Evolutionary conservation across 2,113 vertebrate species (phyloP).

Genomic region (Ascaphus truei): DNA sequence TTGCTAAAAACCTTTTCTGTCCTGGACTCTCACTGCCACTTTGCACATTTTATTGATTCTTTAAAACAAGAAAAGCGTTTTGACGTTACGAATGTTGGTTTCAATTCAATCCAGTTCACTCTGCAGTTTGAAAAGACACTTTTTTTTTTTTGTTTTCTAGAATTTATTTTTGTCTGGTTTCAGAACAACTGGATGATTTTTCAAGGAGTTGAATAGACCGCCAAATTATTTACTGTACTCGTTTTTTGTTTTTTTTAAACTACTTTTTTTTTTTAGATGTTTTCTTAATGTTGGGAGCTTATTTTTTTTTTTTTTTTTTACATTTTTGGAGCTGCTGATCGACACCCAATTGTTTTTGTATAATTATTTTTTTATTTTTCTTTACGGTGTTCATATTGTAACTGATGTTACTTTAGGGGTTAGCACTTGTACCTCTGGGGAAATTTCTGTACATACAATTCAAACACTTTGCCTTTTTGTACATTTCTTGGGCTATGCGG

Average conservation of each 20-base stretch:
- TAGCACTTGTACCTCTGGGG: conserved; percentile 68
- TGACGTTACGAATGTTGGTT: conserved; percentile 99
- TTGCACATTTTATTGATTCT: conserved; percentile 76
- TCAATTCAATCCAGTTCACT: conserved; percentile 86
- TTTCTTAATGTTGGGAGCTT: conserved; percentile 50
- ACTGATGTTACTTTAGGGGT: conserved; percentile 81
- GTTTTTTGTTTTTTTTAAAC: not conserved
- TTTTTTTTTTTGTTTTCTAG: conserved; percentile 44
- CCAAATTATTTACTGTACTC: conserved; percentile 48
- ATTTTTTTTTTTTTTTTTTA: not conserved
- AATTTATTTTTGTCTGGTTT: conserved; percentile 43
- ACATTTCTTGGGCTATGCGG: conserved; percentile 80
- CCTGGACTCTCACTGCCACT: conserved; percentile 72
- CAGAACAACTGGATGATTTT: conserved; percentile 46
- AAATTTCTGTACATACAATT: conserved; percentile 95
- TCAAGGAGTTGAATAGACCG: conserved; percentile 48
- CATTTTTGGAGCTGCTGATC: conserved; percentile 61
- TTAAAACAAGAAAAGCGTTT: conserved; percentile 65
- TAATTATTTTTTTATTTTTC: conserved; percentile 61
- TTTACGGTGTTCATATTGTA: conserved; percentile 87
- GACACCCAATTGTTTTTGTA: conserved; percentile 62
- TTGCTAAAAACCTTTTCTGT: conserved; percentile 78
- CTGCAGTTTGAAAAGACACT: conserved; percentile 45
- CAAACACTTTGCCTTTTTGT: conserved; percentile 89
- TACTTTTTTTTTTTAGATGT: conserved; percentile 40